Conservation (phyloP, 2,888 invertebrate genomes). For the Eubasilissa splendida region DNA sequence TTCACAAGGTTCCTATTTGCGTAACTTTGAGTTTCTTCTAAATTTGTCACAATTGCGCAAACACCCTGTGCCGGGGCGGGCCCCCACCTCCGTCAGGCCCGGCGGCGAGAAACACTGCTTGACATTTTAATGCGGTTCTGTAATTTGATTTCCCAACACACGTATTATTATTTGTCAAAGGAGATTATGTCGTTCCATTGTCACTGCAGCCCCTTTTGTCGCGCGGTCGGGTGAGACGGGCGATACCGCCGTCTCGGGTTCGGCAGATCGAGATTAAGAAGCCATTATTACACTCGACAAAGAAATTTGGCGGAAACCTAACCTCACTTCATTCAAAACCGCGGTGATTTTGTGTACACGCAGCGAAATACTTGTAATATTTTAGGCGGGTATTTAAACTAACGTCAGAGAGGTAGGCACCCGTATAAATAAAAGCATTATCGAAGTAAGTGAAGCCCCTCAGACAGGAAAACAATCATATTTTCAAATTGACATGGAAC, state of each 20-base stretch:
- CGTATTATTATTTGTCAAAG: constrained; percentile 23
- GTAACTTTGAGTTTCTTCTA: no score
- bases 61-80: neutral
- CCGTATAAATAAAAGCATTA: no score
- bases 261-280: neutral
- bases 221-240: constrained; percentile 1
- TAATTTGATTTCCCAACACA: constrained; percentile 46
- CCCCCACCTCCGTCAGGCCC: neutral
- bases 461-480: no score
- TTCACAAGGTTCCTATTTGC: no score
- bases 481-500: no score
- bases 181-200: constrained; percentile 24
- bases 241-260: constrained; percentile 42
- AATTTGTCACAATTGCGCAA: neutral
- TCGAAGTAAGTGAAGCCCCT: no score
- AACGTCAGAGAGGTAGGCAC: no score
- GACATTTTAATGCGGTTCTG: constrained; percentile 46
- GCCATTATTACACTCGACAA: neutral
- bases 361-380: no score
- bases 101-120: constrained; percentile 42
- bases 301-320: neutral
- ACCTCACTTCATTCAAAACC: neutral
- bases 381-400: no score
- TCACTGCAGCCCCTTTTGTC: constrained; percentile 15
- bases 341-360: neutral